Conservation (phyloP, 2,797 vertebrate genomes). For the Mycteria americana region DNA sequence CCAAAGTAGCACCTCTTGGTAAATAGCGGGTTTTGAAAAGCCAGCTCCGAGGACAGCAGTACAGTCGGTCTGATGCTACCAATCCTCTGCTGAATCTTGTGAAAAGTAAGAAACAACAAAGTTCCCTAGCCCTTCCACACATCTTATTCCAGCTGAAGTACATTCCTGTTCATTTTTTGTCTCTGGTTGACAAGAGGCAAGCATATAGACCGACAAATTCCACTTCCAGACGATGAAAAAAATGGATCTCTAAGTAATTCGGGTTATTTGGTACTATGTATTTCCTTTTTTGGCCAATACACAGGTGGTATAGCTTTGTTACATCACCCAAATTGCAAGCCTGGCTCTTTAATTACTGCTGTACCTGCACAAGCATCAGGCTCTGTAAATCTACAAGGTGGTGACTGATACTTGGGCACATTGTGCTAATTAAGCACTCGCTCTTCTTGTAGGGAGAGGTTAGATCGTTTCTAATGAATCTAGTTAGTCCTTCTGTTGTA, state of each 20-base stretch:
- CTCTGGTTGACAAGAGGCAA: neutral
- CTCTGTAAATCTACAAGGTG: neutral
- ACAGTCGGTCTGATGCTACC: neutral
- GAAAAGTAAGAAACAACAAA: neutral
- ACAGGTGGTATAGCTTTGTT: neutral
- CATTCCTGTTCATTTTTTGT: neutral
- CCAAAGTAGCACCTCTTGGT: neutral
- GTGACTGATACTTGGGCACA: constrained; percentile 4
- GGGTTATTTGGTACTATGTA: neutral
- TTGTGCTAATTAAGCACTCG: neutral
- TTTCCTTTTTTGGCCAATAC: neutral
- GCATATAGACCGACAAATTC: neutral
- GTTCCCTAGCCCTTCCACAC: neutral
- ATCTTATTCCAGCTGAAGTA: neutral
- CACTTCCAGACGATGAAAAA: neutral
- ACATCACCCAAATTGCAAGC: neutral
- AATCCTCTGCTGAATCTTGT: rapidly evolving
- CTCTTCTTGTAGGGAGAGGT: neutral
- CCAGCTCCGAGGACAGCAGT: neutral
- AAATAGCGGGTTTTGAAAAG: neutral
- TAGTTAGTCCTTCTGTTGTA: neutral
- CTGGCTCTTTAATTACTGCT: neutral
- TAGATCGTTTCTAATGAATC: neutral
- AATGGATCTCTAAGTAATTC: neutral
- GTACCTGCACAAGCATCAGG: neutral